Percentiles rank a stretch among this genome's conserved stretches.
Conservation (phyloP, 2,113 vertebrate genomes). For the Charina bottae region DNA sequence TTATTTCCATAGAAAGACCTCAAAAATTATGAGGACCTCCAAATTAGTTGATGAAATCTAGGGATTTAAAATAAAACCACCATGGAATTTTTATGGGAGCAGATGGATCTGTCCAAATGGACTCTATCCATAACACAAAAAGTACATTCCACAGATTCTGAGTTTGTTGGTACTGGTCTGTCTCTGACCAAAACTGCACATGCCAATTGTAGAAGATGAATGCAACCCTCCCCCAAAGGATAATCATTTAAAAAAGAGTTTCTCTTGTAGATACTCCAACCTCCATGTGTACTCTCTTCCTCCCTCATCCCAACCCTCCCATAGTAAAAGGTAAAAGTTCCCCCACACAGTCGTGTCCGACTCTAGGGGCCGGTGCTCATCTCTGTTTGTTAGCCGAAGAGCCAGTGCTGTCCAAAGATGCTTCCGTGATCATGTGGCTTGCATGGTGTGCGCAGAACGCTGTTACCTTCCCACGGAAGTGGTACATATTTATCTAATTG, state of each 20-base stretch:
- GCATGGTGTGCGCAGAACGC: too few relatives aligned
- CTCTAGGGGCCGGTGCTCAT: too few relatives aligned
- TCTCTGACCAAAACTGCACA: background rate
- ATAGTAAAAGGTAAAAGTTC: too few relatives aligned
- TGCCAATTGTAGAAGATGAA: background rate
- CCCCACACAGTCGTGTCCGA: background rate
- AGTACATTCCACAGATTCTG: background rate
- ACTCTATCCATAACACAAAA: background rate
- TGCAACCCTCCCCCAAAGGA: background rate
- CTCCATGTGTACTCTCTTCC: background rate
- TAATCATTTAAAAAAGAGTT: background rate
- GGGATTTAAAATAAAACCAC: background rate
- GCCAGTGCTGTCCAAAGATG: too few relatives aligned
- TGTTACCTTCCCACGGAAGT: too few relatives aligned
- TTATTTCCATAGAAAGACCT: background rate
- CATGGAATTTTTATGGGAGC: background rate
- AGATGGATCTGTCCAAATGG: background rate
- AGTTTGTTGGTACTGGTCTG: background rate
- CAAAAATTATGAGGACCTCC: background rate
- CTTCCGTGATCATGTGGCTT: too few relatives aligned
- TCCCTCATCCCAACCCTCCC: background rate
- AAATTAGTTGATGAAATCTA: background rate
- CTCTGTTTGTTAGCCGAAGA: too few relatives aligned
- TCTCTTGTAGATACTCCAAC: background rate
- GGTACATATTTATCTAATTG: too few relatives aligned